Conservation (phyloP, 2,797 vertebrate genomes). For the Odontamblyopus lacepedii region DNA sequence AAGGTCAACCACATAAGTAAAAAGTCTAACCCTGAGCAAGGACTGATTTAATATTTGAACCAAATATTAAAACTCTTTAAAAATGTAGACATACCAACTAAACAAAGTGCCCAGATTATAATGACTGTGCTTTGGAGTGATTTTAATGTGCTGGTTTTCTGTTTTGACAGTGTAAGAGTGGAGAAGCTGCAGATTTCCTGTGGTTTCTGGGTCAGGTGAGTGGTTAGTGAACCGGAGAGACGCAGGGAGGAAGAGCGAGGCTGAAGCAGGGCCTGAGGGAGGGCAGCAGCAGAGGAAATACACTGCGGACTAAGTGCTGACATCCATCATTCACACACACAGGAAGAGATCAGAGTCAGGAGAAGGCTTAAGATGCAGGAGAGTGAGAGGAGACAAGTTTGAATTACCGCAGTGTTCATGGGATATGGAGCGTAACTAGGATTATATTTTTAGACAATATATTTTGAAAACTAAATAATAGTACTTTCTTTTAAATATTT, state of each 20-base stretch:
- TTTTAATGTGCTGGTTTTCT: neutral
- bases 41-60: no score
- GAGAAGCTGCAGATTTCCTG: conserved; percentile 55
- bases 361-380: neutral
- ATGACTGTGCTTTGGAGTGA: no score
- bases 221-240: conserved; percentile 64
- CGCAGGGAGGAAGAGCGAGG: conserved; percentile 24
- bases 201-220: conserved; percentile 78
- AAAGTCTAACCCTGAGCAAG: no score
- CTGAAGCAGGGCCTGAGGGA: conserved; percentile 42
- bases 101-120: no score
- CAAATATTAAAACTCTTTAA: no score
- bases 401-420: no score
- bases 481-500: no score
- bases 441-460: no score
- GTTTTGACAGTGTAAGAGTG: neutral
- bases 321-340: conserved; percentile 23
- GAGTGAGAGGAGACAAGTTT: neutral
- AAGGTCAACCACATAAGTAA: no score
- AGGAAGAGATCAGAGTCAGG: conserved; percentile 7
- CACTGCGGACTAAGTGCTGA: conserved; percentile 22
- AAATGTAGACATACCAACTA: no score
- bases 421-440: no score
- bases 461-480: no score
- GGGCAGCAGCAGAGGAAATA: conserved; percentile 22